Base-by-base conservation (phyloP, 2,888 invertebrate genomes). In the Plagodis pulveraria region DNA sequence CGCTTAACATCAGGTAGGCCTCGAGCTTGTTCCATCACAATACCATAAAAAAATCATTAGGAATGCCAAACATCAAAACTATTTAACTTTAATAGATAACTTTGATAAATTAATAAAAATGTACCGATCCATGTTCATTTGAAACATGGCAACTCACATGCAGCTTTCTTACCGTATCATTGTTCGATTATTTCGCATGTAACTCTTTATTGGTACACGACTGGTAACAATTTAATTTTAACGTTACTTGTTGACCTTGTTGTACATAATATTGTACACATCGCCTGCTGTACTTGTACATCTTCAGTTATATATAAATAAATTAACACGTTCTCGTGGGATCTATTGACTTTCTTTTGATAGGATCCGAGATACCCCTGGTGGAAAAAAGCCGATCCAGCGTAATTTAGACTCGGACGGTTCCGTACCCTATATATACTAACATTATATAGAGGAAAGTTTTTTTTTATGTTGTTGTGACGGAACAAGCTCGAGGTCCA, bases 161-260 rank as follows among this genome's bases (percentile, higher is more conserved):
- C 42, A 44, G 67, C 74, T 79, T 80, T 82, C 80, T 73, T 78
- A 80, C 74, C 65, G 67, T 65, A 74, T 72, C 66, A 66, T 66
- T 63, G 65, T 66, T 69, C 49, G 64, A 71, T 72, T 70, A 72
- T 78, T 68, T 78, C 56, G 71, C 80, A 59, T 86, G 84, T 85
- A 76, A 65, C 72, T 60, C 62, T 68, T 81, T 83, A 84, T 83
- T 78, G 74, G 70, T 77, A 86, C 87, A 87, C 76, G 83, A 67
- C 58, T 58, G 53, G 48, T 8, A 47, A 61, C 61, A 61, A 50
- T 34, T 58, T 54, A 54, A 62, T 62, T 54, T 54, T 35, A 50
- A 22, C 22, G 43, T 54, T 42, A 48, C 57, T 8, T 57, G 62
- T 56, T 47, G 54, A 66, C 66, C 61, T 54, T 60, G 62, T 67